Percentiles rank a stretch among this genome's conserved stretches.
Evolutionary conservation across 1,140 invertebrate genomes (phyloP).

Genomic region (Andricus grossulariae): DNA sequence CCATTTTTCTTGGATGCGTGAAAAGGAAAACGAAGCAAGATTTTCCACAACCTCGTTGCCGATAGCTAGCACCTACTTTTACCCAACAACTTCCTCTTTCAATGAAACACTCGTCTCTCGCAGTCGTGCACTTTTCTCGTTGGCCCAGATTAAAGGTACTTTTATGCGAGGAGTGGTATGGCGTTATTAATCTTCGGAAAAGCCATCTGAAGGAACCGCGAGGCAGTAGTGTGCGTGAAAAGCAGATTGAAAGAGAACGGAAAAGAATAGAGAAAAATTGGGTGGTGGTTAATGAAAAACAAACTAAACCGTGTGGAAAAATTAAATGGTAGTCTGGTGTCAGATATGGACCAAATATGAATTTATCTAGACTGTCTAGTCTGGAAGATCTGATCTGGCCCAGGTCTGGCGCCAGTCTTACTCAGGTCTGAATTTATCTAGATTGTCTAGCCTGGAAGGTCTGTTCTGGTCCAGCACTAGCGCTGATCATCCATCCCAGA

Average conservation of each 20-base stretch:
- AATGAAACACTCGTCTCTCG: slow-evolving; percentile 35
- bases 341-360: too few relatives aligned
- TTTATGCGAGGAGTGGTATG: slow-evolving; percentile 53
- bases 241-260: slow-evolving; percentile 1
- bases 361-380: too few relatives aligned
- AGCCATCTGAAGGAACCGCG: slow-evolving; percentile 36
- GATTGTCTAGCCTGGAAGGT: too few relatives aligned
- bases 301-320: too few relatives aligned
- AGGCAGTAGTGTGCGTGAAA: slow-evolving; percentile 10
- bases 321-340: too few relatives aligned
- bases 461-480: too few relatives aligned
- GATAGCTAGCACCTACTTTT: not conserved
- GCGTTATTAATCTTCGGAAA: slow-evolving; percentile 63
- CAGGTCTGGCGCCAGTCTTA: too few relatives aligned
- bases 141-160: slow-evolving; percentile 62
- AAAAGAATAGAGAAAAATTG: slow-evolving; percentile 2
- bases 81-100: not conserved
- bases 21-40: not conserved
- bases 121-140: slow-evolving; percentile 43
- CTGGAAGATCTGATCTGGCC: too few relatives aligned
- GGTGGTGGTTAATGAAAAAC: not conserved
- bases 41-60: not conserved
- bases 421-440: too few relatives aligned
- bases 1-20: not conserved
- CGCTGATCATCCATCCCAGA: too few relatives aligned